Evolutionary conservation across 30 jellyfish, hydroid and myxozoan genomes (phyloP).

Genomic region (Morbakka virulenta): DNA sequence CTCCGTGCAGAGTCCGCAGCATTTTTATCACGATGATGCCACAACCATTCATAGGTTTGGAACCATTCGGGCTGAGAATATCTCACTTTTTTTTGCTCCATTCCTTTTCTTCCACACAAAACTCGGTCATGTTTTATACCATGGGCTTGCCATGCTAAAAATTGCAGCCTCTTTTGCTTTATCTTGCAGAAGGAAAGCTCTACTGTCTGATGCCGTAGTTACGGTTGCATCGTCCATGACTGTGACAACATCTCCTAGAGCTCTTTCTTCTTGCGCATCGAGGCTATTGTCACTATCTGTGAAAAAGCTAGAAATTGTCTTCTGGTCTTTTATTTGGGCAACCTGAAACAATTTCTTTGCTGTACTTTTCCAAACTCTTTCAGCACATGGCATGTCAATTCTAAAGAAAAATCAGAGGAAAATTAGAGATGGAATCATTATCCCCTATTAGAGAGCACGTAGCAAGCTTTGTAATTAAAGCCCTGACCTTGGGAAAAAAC

Average conservation of each 20-base stretch:
- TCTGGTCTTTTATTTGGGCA: constrained; percentile 17
- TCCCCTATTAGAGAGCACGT: too few relatives aligned
- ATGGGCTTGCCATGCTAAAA: constrained; percentile 3
- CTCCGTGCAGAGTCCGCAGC: constrained; percentile 31
- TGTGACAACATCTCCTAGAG: constrained; percentile 19
- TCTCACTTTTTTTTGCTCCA: constrained; percentile 12
- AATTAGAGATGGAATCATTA: too few relatives aligned
- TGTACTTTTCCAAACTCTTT: constrained; percentile 23
- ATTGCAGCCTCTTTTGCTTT: constrained; percentile 19
- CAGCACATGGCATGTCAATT: constrained; percentile 21
- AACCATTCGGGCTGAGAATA: constrained; percentile 9
- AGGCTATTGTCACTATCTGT: not conserved
- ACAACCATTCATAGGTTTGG: too few relatives aligned
- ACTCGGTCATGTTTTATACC: constrained; percentile 19
- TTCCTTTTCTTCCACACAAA: not conserved
- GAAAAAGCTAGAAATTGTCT: constrained; percentile 7
- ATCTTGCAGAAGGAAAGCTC: constrained; percentile 7
- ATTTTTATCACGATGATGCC: constrained; percentile 18
- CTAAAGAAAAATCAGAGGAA: not conserved
- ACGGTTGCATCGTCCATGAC: not conserved
- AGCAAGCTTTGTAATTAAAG: too few relatives aligned
- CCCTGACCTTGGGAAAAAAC: too few relatives aligned
- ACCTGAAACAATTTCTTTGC: constrained; percentile 23
- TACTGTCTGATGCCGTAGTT: constrained; percentile 13
- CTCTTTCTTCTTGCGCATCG: not conserved